These are phyloP conservation scores for Drosophila nigricruria DNA, from an alignment of 2,888 invertebrate species.

Conservation along the genomic window DNA sequence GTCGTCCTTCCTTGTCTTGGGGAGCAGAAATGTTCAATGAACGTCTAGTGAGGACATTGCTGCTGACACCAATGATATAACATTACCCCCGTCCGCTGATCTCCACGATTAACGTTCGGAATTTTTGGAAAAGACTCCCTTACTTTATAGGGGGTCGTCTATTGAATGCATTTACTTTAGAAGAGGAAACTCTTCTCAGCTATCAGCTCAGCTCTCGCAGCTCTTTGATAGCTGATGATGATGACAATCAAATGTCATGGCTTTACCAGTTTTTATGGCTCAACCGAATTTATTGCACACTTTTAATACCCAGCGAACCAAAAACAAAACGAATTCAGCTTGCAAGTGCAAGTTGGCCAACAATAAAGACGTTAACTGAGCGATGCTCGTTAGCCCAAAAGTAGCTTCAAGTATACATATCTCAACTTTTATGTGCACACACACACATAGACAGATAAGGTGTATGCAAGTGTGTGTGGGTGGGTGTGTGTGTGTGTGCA, in stretches of 20 bases:
- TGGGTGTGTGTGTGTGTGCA: constrained; percentile 2
- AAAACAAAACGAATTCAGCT: constrained; percentile 11
- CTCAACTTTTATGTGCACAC: constrained; percentile 54
- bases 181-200: neutral
- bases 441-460: constrained; percentile 13
- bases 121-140: constrained; percentile 91
- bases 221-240: neutral
- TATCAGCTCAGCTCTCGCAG: neutral
- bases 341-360: constrained; percentile 55
- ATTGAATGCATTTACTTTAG: constrained; percentile 46
- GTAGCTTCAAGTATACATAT: constrained; percentile 62
- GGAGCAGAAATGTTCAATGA: constrained; percentile 94
- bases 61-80: constrained; percentile 89
- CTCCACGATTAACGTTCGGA: constrained; percentile 87
- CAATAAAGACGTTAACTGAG: constrained; percentile 69
- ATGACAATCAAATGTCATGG: constrained; percentile 3
- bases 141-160: constrained; percentile 87
- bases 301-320: constrained; percentile 28
- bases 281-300: constrained; percentile 28
- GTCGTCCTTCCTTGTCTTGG: constrained; percentile 91
- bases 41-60: constrained; percentile 93
- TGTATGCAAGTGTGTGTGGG: neutral
- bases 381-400: constrained; percentile 70
- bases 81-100: constrained; percentile 72
- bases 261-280: constrained; percentile 28